Evolutionary conservation across 2,113 vertebrate species (phyloP), one percentile per base, ranked within the genome.

Genomic region (Psilopogon haemacephalus): DNA sequence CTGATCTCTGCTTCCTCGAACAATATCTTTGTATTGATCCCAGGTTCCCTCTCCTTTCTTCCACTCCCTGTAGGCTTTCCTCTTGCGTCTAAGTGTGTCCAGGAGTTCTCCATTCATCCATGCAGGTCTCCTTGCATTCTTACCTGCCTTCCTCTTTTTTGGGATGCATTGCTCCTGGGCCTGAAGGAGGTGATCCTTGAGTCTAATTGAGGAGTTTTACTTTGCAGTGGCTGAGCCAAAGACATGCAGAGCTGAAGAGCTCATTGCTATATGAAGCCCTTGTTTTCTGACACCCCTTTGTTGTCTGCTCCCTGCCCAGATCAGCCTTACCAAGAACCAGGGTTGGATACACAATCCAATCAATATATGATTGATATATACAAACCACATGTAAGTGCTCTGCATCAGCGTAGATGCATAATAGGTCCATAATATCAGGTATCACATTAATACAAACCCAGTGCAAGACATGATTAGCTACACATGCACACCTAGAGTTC

Each of bases 241-340:
- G 20, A 44, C 40, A 38, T 5, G 21, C 54, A 58, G n/a, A 35
- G 48, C 64, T 63, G 46, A 60, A 68, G 59, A 63, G 38, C 18
- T 30, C 1, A 0, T 18, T 56, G 40, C n/a, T 37, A 46, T 12
- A 4, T 15, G 11, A n/a, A 64, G 23, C 60, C n/a, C 60, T 48
- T 1, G 1, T 60, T 70, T 28, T 44, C 55, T 26, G 9, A 0
- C 1, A 0, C 23, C 46, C 37, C 33, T 28, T 40, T 40, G 21
- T 27, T 63, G 17, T 5, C 33, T 54, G 62, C 46, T 54, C 32
- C 12, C 37, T 71, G 67, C 54, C 55, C 12, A 46, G 46, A 27
- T 28, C 35, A 64, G 75, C 75, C 46, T 44, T 15, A 18, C 21
- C 23, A 54, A 54, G 42, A 52, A 12, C 33, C 3, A 2, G 48